A percentile compares a stretch with the other conserved stretches of the same genome.
Conservation (phyloP, 2,113 vertebrate species). For the Castor canadensis region DNA sequence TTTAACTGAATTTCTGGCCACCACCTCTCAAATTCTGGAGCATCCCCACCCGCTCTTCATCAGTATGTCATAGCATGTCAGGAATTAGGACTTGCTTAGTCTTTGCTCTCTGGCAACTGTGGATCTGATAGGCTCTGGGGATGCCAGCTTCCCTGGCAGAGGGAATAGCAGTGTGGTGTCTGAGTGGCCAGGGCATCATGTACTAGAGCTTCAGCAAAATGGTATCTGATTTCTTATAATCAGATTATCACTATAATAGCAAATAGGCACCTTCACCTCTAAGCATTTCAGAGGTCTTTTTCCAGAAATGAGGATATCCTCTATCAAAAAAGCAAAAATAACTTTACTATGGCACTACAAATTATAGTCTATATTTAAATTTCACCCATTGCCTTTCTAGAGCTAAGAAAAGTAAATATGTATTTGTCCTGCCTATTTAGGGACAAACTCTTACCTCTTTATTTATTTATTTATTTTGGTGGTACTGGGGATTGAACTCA, state of each 20-base stretch:
- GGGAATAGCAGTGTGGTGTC: too few species aligned
- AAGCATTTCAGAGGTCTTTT: not conserved
- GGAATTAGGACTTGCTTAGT: not conserved
- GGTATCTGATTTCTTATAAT: not conserved
- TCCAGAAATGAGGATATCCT: not conserved
- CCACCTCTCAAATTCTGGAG: not conserved
- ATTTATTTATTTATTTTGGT: conserved; percentile 42
- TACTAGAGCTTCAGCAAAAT: not conserved
- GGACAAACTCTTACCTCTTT: not conserved
- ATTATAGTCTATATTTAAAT: not conserved
- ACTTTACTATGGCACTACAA: not conserved
- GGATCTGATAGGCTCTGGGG: not conserved
- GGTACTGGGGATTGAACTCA: too few species aligned
- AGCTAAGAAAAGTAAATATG: conserved; percentile 9
- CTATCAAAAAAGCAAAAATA: not conserved
- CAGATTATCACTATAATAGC: not conserved
- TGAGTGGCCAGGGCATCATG: too few species aligned
- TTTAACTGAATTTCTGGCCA: not conserved
- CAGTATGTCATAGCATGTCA: not conserved
- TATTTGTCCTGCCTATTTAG: not conserved
- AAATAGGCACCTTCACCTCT: not conserved
- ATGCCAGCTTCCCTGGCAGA: too few species aligned
- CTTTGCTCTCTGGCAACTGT: not conserved
- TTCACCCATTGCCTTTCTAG: not conserved
- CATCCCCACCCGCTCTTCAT: not conserved